Evolutionary conservation across 2,888 invertebrate species (phyloP).

Genomic region (Caenorhabditis auriculariae): DNA sequence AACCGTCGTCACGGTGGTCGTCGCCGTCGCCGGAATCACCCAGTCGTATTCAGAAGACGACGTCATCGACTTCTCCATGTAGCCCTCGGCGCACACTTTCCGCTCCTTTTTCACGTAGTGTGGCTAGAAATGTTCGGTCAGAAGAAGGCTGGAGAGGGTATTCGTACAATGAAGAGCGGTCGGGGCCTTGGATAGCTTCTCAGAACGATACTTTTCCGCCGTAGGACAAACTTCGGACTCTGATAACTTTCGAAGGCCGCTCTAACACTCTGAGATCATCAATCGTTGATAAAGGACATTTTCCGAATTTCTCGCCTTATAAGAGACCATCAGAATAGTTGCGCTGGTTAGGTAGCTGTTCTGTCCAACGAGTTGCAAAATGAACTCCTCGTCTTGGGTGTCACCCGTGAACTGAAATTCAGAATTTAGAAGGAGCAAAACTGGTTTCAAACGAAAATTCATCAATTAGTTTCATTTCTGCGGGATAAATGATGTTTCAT

Average conservation of each 20-base stretch:
- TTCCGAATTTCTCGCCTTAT: conserved; percentile 24
- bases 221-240: conserved; percentile 48
- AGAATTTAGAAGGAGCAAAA: too few species aligned
- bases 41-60: neutral
- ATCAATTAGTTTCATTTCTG: too few species aligned
- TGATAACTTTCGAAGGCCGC: conserved; percentile 55
- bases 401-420: conserved; percentile 28
- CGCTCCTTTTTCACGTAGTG: conserved; percentile 43
- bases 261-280: conserved; percentile 52
- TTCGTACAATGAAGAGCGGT: conserved; percentile 39
- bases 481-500: too few species aligned
- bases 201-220: conserved; percentile 43
- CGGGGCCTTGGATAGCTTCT: conserved; percentile 30
- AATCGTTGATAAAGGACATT: neutral
- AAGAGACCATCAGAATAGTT: conserved; percentile 34
- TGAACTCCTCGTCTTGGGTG: conserved; percentile 40
- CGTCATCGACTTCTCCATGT: neutral
- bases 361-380: conserved; percentile 56
- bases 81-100: conserved; percentile 13
- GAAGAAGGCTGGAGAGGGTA: conserved; percentile 2
- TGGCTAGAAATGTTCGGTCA: conserved; percentile 31
- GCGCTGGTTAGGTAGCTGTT: conserved; percentile 45
- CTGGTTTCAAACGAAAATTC: too few species aligned
- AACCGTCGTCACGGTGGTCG: too few species aligned
- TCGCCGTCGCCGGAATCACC: neutral